A percentile compares a stretch with the other conserved stretches of the same genome.
Conservation (phyloP, 2,113 vertebrate genomes). For the Buteo buteo region DNA sequence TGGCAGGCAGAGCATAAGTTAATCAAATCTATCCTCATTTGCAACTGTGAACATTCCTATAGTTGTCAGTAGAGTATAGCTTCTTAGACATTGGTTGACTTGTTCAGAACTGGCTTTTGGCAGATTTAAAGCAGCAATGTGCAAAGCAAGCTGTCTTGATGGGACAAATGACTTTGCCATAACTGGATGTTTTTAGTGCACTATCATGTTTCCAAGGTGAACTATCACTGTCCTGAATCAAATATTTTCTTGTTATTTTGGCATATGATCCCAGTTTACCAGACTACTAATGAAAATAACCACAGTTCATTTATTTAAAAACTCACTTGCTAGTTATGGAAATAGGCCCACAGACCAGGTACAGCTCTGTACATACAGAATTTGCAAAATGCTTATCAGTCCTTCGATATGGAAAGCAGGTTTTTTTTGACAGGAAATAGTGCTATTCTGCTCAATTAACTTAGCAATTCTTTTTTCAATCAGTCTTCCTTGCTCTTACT, state of each 20-base stretch:
- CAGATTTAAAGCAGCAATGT: not conserved
- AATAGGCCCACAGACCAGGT: not conserved
- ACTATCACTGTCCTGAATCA: not conserved
- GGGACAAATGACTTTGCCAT: not conserved
- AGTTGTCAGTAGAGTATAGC: not conserved
- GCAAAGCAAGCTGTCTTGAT: not conserved
- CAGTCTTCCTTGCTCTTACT: not conserved
- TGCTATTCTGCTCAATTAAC: not conserved
- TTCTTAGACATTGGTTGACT: not conserved
- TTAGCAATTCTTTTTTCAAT: not conserved
- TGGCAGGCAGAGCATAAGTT: not conserved
- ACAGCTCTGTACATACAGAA: not conserved
- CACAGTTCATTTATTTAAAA: not conserved
- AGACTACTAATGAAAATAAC: not conserved
- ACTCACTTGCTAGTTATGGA: not conserved
- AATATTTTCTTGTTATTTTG: not conserved
- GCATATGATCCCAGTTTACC: not conserved
- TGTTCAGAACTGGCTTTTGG: not conserved
- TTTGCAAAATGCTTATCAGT: not conserved
- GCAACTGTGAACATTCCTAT: not conserved
- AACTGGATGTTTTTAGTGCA: not conserved
- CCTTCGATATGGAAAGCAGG: not conserved
- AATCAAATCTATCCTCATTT: not conserved
- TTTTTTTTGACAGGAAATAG: not conserved
- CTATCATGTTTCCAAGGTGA: not conserved